Evolutionary conservation across 2,888 invertebrate species (phyloP).

Genomic region (Euzophera pinguis): DNA sequence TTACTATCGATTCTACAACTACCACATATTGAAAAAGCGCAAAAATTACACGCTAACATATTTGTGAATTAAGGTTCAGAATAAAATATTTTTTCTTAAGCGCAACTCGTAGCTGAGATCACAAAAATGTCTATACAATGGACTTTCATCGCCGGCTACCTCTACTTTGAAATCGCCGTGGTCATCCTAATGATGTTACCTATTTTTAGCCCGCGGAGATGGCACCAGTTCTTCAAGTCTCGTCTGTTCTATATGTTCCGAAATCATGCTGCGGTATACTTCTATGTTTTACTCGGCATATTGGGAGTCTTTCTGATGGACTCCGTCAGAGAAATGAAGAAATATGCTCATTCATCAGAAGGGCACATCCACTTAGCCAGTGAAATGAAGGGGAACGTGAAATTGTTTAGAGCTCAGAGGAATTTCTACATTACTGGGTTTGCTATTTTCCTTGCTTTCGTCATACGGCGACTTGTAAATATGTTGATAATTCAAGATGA

Average conservation of each 20-base stretch:
- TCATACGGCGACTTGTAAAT: constrained; percentile 82
- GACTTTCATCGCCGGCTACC: constrained; percentile 86
- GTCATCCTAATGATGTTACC: constrained; percentile 83
- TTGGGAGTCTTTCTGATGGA: constrained; percentile 84
- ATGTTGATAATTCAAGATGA: constrained; percentile 83
- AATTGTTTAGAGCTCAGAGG: constrained; percentile 87
- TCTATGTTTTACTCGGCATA: constrained; percentile 79
- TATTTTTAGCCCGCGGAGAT: constrained; percentile 86
- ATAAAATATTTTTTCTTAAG: too few relatives aligned
- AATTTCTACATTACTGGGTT: constrained; percentile 91
- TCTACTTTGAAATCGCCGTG: constrained; percentile 84
- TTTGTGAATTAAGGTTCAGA: too few relatives aligned
- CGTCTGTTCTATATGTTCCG: constrained; percentile 82
- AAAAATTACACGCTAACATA: too few relatives aligned
- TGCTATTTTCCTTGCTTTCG: constrained; percentile 85
- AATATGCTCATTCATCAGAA: constrained; percentile 80
- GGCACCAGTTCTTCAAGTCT: constrained; percentile 88
- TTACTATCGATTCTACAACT: too few relatives aligned
- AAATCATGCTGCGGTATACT: constrained; percentile 83
- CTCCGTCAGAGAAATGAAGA: constrained; percentile 85
- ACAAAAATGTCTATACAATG: constrained; percentile 87
- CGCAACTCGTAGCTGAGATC: too few relatives aligned
- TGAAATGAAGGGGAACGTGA: constrained; percentile 84
- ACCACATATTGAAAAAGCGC: too few relatives aligned
- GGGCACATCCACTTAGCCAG: constrained; percentile 72